A percentile compares a stretch with the other conserved stretches of the same genome.
Conservation (phyloP, 1,140 invertebrate species). For the Arion vulgaris region DNA sequence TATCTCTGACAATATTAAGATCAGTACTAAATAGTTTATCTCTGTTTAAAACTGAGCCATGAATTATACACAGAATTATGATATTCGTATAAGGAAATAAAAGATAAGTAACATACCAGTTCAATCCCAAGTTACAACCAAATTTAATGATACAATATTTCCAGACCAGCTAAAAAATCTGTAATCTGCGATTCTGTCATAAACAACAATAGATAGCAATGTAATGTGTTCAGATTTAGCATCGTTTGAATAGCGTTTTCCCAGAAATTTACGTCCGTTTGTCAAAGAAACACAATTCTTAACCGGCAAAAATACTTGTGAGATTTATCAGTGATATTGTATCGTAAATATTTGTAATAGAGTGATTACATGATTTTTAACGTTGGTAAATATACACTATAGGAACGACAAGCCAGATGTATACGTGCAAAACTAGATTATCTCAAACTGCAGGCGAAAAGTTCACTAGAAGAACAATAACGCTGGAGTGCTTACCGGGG, state of each 20-base stretch:
- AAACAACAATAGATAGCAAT: neutral
- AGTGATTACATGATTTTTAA: neutral
- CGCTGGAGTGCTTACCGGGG: no score
- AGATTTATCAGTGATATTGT: neutral
- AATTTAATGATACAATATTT: slow-evolving; percentile 14
- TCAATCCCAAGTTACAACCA: no score
- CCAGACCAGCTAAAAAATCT: neutral
- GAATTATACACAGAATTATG: no score
- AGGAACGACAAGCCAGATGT: neutral
- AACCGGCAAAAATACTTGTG: neutral
- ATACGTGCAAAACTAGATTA: neutral
- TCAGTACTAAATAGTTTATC: no score
- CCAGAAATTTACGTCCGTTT: no score
- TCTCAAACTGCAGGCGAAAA: neutral
- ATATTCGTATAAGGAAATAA: no score
- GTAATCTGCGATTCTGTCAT: neutral
- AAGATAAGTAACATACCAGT: no score
- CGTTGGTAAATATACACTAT: neutral
- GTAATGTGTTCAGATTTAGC: neutral
- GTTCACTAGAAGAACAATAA: no score
- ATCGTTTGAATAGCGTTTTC: neutral
- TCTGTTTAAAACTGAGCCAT: no score
- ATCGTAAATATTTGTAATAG: slow-evolving; percentile 1
- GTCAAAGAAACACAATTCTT: no score
- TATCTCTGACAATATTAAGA: no score